A percentile compares a stretch with the other conserved stretches of the same genome.
Conservation (phyloP, 2,113 vertebrate species). For the Corythoichthys intestinalis region DNA sequence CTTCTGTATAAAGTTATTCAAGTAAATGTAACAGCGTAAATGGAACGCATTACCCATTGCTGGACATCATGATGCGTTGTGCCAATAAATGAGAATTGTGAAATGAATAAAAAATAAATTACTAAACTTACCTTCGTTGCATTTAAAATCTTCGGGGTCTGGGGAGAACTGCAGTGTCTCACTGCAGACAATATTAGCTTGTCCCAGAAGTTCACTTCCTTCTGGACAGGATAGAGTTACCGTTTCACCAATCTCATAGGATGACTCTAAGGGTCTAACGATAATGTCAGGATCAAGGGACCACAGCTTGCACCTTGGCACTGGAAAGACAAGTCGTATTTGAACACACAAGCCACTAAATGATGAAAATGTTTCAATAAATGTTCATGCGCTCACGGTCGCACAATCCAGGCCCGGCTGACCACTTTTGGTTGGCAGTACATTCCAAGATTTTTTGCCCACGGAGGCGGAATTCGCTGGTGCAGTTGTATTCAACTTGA, state of each 20-base stretch:
- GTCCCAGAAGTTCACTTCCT: conserved; percentile 66
- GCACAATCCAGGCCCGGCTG: conserved; percentile 38
- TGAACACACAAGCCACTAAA: neutral
- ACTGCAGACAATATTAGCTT: conserved; percentile 69
- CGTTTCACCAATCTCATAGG: conserved; percentile 75
- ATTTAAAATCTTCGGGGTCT: conserved; percentile 57
- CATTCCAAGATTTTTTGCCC: conserved; percentile 73
- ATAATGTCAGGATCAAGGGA: conserved; percentile 51
- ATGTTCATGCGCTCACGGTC: neutral
- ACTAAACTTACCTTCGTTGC: conserved; percentile 70
- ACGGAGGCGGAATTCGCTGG: conserved; percentile 70
- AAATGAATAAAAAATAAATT: neutral
- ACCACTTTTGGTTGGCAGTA: conserved; percentile 72
- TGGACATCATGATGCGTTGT: too few relatives aligned
- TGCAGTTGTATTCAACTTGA: conserved; percentile 76
- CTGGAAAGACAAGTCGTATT: conserved; percentile 28
- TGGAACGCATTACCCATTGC: too few relatives aligned
- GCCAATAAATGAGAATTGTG: too few relatives aligned
- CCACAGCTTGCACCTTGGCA: conserved; percentile 59
- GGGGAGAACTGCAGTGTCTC: conserved; percentile 82
- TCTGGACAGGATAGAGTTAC: conserved; percentile 74
- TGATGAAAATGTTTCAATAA: too few relatives aligned
- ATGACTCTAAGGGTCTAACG: conserved; percentile 59
- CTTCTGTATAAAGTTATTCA: too few relatives aligned
- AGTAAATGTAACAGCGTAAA: too few relatives aligned